phyloP scores from a whole-genome alignment of 2,113 vertebrate genomes.

The Elaphurus davidianus region DNA sequence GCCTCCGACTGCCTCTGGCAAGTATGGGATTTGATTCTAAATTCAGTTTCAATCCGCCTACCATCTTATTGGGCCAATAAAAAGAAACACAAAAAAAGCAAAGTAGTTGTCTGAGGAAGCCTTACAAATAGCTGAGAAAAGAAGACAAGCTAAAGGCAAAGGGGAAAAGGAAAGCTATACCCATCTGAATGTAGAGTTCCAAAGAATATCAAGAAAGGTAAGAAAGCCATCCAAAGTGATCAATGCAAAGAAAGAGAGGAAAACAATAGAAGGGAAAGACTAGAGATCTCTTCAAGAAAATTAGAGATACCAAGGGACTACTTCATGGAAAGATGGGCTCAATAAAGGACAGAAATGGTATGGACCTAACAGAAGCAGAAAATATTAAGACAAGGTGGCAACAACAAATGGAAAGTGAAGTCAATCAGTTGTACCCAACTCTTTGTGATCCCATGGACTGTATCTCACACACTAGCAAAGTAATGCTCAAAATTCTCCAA shows the following conservation, averaged over 20 bases:
- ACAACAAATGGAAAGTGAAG: not conserved
- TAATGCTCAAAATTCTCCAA: not conserved
- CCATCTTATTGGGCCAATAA: not conserved
- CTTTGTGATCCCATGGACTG: rapidly evolving
- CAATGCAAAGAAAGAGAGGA: not conserved
- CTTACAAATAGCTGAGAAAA: not conserved
- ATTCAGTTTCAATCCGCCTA: not conserved
- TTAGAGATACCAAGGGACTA: not conserved
- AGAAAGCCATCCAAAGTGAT: not conserved
- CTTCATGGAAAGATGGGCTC: not conserved
- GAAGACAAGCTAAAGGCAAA: not conserved
- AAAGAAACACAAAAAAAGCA: not conserved
- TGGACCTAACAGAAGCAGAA: not conserved
- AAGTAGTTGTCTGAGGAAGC: not conserved
- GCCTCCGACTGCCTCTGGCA: not conserved
- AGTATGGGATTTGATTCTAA: not conserved
- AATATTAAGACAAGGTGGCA: not conserved
- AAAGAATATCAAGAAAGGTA: not conserved
- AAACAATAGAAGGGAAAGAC: not conserved
- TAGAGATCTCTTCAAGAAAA: not conserved
- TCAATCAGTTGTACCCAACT: not conserved
- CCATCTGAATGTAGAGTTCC: not conserved
- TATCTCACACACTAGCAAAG: not conserved
- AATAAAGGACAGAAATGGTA: not conserved
- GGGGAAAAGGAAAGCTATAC: not conserved